Evolutionary conservation across 1,140 invertebrate species (phyloP).

Genomic region (Drosophila simulans): DNA sequence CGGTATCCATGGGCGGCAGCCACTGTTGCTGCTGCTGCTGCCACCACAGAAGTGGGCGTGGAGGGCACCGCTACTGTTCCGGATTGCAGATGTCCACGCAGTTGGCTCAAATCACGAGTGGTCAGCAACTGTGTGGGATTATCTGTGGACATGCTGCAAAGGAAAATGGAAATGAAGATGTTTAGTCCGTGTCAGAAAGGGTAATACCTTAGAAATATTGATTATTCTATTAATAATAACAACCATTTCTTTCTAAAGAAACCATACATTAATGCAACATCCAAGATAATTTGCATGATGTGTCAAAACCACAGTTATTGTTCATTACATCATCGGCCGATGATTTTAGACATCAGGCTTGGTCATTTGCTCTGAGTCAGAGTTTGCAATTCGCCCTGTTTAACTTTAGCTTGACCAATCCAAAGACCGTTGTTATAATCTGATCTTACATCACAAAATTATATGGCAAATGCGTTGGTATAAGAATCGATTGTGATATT

Average conservation of each 20-base stretch:
- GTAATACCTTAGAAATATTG: background rate
- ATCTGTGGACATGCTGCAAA: constrained; percentile 83
- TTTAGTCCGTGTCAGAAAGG: background rate
- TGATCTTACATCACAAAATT: background rate
- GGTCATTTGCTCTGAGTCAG: background rate
- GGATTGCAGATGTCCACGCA: constrained; percentile 65
- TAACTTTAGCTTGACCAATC: background rate
- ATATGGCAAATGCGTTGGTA: background rate
- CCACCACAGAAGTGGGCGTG: constrained; percentile 26
- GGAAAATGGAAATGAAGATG: background rate
- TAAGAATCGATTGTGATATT: background rate
- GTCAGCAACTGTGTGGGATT: constrained; percentile 80
- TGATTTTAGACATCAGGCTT: background rate
- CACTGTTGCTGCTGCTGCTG: constrained; percentile 13
- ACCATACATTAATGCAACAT: background rate
- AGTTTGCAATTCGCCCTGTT: background rate
- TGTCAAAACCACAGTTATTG: background rate
- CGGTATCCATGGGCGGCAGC: constrained; percentile 42
- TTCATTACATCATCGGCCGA: background rate
- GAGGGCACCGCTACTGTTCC: constrained; percentile 14
- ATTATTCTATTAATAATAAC: background rate
- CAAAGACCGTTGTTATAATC: background rate
- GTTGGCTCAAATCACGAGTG: constrained; percentile 71
- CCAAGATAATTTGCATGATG: background rate
- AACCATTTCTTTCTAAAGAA: background rate